phyloP scores from a whole-genome alignment of 2,888 invertebrate species.

The Actias luna region DNA sequence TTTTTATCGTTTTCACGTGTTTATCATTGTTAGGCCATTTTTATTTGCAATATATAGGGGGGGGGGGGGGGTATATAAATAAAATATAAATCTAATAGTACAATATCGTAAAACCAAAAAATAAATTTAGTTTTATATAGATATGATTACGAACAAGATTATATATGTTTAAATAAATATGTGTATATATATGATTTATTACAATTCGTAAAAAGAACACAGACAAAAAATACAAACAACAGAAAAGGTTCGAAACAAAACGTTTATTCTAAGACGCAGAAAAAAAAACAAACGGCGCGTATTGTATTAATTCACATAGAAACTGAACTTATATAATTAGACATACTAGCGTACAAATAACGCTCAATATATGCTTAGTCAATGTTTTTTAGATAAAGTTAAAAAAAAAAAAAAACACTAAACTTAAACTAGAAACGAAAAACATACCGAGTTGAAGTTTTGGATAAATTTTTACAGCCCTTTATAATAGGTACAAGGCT shows the following conservation, averaged over 20 bases:
- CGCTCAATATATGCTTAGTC: conserved; percentile 15
- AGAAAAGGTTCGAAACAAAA: neutral
- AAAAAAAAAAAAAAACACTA: no score
- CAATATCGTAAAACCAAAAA: conserved; percentile 7
- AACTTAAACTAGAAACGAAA: neutral
- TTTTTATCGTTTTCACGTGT: neutral
- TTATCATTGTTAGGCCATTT: neutral
- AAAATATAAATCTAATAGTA: conserved; percentile 3
- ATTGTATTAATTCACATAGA: neutral
- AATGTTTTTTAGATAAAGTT: conserved; percentile 17
- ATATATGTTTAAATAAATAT: neutral
- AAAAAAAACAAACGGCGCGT: conserved; percentile 1
- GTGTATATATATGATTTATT: neutral
- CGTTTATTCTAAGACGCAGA: neutral
- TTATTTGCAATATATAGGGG: neutral
- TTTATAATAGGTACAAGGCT: conserved; percentile 45
- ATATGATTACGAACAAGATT: neutral
- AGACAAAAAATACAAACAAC: neutral
- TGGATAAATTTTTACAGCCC: conserved; percentile 25
- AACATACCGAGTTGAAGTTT: conserved; percentile 21
- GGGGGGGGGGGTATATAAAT: neutral
- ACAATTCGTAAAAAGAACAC: neutral
- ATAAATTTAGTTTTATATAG: neutral
- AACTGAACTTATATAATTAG: neutral
- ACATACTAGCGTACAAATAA: neutral